A percentile compares a stretch with the other conserved stretches of the same genome.
Evolutionary conservation across 1,140 invertebrate genomes (phyloP).

Genomic region (Carposina sasakii): DNA sequence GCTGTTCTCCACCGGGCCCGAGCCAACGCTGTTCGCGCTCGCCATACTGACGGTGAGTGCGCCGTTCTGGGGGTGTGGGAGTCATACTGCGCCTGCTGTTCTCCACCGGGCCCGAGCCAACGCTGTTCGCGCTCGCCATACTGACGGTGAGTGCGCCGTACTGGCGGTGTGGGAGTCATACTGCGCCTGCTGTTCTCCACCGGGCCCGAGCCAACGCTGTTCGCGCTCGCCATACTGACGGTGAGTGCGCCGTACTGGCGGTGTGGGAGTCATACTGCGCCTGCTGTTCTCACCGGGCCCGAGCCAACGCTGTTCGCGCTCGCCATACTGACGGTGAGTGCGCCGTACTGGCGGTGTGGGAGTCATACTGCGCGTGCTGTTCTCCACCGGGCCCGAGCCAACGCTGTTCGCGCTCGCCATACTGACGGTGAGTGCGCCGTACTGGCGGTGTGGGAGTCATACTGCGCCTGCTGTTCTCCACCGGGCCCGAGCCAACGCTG

Average conservation of each 20-base stretch:
- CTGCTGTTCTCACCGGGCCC: no score
- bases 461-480: conserved; percentile 89
- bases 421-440: conserved; percentile 85
- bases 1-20: conserved; percentile 92
- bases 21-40: conserved; percentile 90
- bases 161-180: conserved; percentile 87
- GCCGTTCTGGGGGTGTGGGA: conserved; percentile 83
- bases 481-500: conserved; percentile 93
- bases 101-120: conserved; percentile 92
- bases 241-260: no score
- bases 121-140: conserved; percentile 86
- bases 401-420: conserved; percentile 85
- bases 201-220: conserved; percentile 92
- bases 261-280: no score
- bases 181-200: conserved; percentile 91
- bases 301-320: no score
- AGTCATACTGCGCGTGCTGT: no score
- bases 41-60: conserved; percentile 85
- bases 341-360: no score
- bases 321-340: no score
- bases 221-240: conserved; percentile 88
- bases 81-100: conserved; percentile 91
- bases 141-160: conserved; percentile 85
- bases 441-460: conserved; percentile 87
- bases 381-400: no score